These are phyloP conservation scores for Spisula solida DNA, from an alignment of 2,888 invertebrate species.

Conservation along the genomic window DNA sequence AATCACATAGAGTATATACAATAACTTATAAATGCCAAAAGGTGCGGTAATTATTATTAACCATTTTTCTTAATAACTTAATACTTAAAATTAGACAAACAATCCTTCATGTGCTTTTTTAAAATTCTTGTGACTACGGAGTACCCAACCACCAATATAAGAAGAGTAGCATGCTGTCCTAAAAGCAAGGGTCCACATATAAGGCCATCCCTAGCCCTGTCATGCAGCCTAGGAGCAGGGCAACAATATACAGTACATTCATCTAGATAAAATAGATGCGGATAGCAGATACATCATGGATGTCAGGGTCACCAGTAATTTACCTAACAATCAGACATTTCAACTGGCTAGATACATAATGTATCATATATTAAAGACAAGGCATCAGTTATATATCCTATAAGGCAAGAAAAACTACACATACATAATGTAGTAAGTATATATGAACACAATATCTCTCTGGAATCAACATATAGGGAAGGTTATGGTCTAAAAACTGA, in stretches of 20 bases:
- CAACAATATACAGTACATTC: constrained; percentile 47
- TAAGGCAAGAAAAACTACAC: too few species aligned
- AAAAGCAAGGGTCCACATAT: constrained; percentile 49
- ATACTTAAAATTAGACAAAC: neutral
- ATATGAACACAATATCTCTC: too few species aligned
- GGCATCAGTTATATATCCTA: too few species aligned
- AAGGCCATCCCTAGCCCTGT: constrained; percentile 40
- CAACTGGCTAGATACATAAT: too few species aligned
- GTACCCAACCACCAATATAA: constrained; percentile 46
- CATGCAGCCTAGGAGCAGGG: constrained; percentile 54
- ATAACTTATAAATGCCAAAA: too few species aligned
- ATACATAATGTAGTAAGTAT: too few species aligned
- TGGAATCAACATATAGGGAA: too few species aligned
- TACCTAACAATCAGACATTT: neutral
- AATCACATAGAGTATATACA: neutral
- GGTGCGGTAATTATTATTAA: too few species aligned
- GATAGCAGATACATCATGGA: neutral
- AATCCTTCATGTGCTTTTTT: constrained; percentile 21
- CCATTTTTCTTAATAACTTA: too few species aligned
- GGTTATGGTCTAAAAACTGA: too few species aligned
- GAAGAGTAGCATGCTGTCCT: constrained; percentile 37
- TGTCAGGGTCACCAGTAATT: neutral
- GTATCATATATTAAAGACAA: too few species aligned
- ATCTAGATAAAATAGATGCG: constrained; percentile 34
- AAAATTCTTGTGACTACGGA: constrained; percentile 2